Base-by-base conservation (phyloP, 2,113 vertebrate species). In the Cavia aperea region DNA sequence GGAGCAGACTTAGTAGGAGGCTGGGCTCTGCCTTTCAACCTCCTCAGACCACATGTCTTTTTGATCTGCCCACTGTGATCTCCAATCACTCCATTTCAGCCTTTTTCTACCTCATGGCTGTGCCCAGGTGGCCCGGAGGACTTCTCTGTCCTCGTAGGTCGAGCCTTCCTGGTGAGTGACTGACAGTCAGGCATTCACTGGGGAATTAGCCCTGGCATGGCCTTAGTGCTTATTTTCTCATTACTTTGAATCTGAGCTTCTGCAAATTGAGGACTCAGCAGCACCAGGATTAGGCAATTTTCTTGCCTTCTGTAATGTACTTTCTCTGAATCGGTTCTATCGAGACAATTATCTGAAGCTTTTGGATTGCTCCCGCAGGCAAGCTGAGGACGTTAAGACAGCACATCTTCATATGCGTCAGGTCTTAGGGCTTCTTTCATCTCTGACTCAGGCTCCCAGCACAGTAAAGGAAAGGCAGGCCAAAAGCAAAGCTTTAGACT, bases 231-330 rank as follows among this genome's bases (percentile, higher is more conserved):
- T 86, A 89, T 93, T 95, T 92, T 82, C 92, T 96, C 81, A 81
- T 92, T 95, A 94, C 89, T 96, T 94, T 89, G 86, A 94, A 94
- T 96, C 86, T 11, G 56, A 96, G 86, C 46, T 66, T 46, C 94
- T 93, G 78, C 90, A 95, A 96, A 96, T 78, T 68, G 88, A 95
- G 66, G 90, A 88, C 92, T 95, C 94, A 92, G 90, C 92, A 93
- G 84, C 56, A 33, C 0, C 18, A 68, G 94, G 86, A 95, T 96
- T 77, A 94, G 90, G 79, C 70, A 81, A 92, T 96, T 95, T 94
- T 89, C 93, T 87, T 82, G 86, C 88, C 90, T 94, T 65, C 94
- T 94, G 15, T 78, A 94, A 96, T 91, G 88, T 60, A 60, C 95
- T 93, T 93, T 93, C 81, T 92, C 94, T 58, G 70, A 96, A 85